Base-by-base conservation (phyloP, 2,888 invertebrate genomes). In the Oxyteleia sp. region DNA sequence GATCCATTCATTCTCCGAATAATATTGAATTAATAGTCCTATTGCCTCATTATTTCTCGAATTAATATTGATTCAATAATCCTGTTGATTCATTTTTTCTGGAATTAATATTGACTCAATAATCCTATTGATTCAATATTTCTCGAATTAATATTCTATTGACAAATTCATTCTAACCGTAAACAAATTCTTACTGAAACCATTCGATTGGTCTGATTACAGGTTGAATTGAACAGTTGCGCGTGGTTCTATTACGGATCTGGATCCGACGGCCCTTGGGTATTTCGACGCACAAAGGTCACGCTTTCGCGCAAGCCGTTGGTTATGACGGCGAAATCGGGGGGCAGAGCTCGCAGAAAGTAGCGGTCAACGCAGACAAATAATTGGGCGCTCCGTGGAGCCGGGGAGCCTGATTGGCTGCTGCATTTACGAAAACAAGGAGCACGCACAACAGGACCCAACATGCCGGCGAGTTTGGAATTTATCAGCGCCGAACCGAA, bases 281-380 rank as follows among this genome's bases (percentile, higher is more conserved):
- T 35, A 47, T 76, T 61, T 53, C 18, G 71, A 72, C 66, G 63
- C 64, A 71, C 57, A 35, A 64, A 38, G 47, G 43, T 57, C 23
- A 43, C 72, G 61, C 41, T 53, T 32, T 64, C 69, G 79, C 43
- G 66, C 13, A 72, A 69, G 57, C 61, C 76, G 68, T 63, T 81
- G 90, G 90, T 90, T 87, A 92, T 91, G 92, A 92, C 92, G 92
- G 92, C 89, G 75, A 92, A 91, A 83, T 91, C 91, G 85, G 92
- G 91, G 81, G 91, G 91, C 76, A 45, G 55, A 55, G 41, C 35
- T 66, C 49, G 68, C 23, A 49, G 72, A 57, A 75, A 84, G 76
- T 80, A 82, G 76, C 80, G 69, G 84, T 38, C 45, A 29, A 26
- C 2, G 49, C 68, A 16, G 57, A 57, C 45, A 38, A 64, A 18